Evolutionary conservation across 2,797 vertebrate genomes (phyloP).

Genomic region (Chiropotes sagulatus): DNA sequence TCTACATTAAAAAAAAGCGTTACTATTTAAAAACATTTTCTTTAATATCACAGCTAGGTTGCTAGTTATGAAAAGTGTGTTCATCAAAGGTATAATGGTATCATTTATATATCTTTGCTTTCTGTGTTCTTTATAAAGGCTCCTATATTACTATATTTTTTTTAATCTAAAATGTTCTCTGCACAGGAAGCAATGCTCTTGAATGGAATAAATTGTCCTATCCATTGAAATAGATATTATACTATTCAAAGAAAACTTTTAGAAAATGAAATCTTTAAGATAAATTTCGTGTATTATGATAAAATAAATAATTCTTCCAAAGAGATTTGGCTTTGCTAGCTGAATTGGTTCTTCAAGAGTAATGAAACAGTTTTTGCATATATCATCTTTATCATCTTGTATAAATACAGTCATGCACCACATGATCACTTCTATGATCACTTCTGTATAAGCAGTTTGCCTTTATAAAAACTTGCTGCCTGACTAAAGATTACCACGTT

Average conservation of each 20-base stretch:
- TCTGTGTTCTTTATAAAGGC: background rate
- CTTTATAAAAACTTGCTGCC: slow-evolving; percentile 38
- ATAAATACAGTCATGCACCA: background rate
- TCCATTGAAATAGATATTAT: background rate
- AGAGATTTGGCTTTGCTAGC: background rate
- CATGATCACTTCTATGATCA: background rate
- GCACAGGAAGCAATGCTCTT: background rate
- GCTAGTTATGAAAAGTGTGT: slow-evolving; percentile 11
- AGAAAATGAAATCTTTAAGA: background rate
- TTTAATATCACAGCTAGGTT: background rate
- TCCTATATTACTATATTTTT: background rate
- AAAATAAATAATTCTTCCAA: background rate
- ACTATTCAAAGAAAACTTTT: slow-evolving; percentile 10
- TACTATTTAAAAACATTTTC: background rate
- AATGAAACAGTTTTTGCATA: background rate
- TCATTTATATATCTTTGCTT: slow-evolving; percentile 9
- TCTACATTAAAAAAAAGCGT: background rate
- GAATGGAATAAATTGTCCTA: background rate
- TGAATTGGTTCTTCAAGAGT: background rate
- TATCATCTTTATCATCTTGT: background rate
- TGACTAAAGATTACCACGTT: background rate
- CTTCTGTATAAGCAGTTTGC: slow-evolving; percentile 46
- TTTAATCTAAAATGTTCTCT: background rate
- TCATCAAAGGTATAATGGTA: background rate
- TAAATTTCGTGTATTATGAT: background rate